These are phyloP conservation scores for Styela plicata DNA, from an alignment of 23 tunicate species.

Conservation along the genomic window DNA sequence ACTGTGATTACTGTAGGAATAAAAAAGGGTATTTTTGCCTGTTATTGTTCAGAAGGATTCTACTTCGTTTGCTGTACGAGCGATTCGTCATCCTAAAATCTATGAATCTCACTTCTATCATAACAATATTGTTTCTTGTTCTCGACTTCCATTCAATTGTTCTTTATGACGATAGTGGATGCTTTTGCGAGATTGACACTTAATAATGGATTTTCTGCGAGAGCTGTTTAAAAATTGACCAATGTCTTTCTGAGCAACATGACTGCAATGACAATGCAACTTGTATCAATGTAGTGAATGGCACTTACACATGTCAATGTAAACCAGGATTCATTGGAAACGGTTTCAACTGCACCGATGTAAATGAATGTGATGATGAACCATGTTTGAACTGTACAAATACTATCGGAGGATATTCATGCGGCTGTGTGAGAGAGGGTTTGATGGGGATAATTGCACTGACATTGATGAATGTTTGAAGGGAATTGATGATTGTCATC, in stretches of 20 bases:
- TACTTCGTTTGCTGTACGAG: too few relatives aligned
- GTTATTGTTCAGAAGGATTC: constrained; percentile 75
- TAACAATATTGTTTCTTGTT: not conserved
- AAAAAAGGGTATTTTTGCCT: constrained; percentile 54
- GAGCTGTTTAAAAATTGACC: not conserved
- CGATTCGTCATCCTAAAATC: too few relatives aligned
- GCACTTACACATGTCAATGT: not conserved
- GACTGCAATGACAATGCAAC: not conserved
- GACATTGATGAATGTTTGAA: not conserved
- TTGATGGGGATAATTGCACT: not conserved
- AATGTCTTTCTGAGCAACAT: not conserved
- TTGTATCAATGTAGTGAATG: not conserved
- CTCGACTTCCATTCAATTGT: not conserved
- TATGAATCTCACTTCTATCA: too few relatives aligned
- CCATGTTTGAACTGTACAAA: not conserved
- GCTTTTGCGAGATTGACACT: not conserved
- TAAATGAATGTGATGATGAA: not conserved
- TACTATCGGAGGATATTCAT: not conserved
- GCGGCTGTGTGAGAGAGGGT: not conserved
- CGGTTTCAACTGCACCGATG: not conserved
- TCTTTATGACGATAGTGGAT: not conserved
- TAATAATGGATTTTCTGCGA: too few relatives aligned
- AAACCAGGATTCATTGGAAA: not conserved
- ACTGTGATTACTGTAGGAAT: constrained; percentile 71
- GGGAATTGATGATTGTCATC: not conserved